These are phyloP conservation scores for Scaptomyza reducta DNA, from an alignment of 2,888 invertebrate genomes.

Conservation along the genomic window DNA sequence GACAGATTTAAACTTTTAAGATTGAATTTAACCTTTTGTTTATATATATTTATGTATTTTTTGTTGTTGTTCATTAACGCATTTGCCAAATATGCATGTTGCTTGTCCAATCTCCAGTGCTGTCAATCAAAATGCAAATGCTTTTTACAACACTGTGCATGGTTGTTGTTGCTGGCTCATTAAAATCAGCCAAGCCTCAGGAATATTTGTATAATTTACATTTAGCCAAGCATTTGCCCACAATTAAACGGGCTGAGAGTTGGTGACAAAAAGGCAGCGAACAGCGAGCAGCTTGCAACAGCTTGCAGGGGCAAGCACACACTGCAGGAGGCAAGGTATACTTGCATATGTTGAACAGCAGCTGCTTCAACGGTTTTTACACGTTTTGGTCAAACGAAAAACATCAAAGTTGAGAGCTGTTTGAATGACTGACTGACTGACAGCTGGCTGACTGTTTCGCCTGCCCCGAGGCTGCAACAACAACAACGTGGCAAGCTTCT, in stretches of 20 bases:
- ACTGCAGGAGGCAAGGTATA: constrained; percentile 7
- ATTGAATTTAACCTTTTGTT: neutral
- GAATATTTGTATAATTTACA: constrained; percentile 67
- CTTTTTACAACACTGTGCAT: constrained; percentile 10
- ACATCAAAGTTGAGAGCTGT: constrained; percentile 64
- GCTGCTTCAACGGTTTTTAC: constrained; percentile 67
- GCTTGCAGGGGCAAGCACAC: neutral
- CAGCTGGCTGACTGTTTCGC: constrained; percentile 56
- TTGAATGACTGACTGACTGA: constrained; percentile 65
- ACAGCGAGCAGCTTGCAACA: constrained; percentile 29
- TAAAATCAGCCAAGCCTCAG: constrained; percentile 54
- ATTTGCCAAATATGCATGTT: constrained; percentile 66
- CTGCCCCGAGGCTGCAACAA: constrained; percentile 51
- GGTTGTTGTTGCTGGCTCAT: constrained; percentile 58
- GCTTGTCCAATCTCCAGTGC: constrained; percentile 66
- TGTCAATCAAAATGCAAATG: constrained; percentile 79
- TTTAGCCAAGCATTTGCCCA: constrained; percentile 40
- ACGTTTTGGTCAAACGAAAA: constrained; percentile 74
- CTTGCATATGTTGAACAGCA: constrained; percentile 63
- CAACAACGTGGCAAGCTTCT: constrained; percentile 44
- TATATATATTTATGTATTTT: neutral
- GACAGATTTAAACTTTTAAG: neutral
- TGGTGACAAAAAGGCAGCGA: constrained; percentile 48
- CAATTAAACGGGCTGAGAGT: constrained; percentile 42
- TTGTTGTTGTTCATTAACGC: constrained; percentile 52